A percentile compares a stretch with the other conserved stretches of the same genome.
phyloP scores from a whole-genome alignment of 2,113 vertebrate species.

The Boulengeromyrus knoepffleri region DNA sequence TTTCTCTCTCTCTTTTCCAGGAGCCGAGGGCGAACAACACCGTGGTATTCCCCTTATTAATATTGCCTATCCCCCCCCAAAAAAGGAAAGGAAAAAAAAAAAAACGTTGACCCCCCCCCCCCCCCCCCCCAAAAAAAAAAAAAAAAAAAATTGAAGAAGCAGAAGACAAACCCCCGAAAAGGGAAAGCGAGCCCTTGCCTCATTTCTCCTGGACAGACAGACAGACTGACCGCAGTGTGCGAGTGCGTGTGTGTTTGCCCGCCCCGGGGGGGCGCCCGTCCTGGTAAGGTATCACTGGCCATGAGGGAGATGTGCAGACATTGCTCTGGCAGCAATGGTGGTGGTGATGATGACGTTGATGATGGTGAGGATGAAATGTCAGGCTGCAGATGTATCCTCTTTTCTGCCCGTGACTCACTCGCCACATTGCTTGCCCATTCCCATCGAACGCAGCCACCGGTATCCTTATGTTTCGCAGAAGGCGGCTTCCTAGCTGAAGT shows the following conservation, averaged over 20 bases:
- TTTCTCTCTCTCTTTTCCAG: slow-evolving; percentile 87
- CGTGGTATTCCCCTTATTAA: slow-evolving; percentile 99
- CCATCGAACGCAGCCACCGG: background rate
- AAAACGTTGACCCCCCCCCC: background rate
- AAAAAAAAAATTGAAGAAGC: slow-evolving; percentile 43
- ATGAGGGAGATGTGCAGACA: slow-evolving; percentile 27
- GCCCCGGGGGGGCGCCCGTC: slow-evolving; percentile 58
- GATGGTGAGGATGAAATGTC: slow-evolving; percentile 56
- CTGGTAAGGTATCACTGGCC: slow-evolving; percentile 64
- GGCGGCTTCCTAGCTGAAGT: background rate
- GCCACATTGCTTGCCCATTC: slow-evolving; percentile 34
- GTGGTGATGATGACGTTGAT: background rate
- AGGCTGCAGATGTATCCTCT: slow-evolving; percentile 72
- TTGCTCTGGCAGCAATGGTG: background rate
- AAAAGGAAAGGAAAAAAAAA: slow-evolving; percentile 31
- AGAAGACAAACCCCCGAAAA: slow-evolving; percentile 30
- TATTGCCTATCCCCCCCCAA: slow-evolving; percentile 25
- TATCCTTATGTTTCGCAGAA: background rate
- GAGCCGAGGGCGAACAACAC: slow-evolving; percentile 91
- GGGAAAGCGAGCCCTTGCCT: background rate
- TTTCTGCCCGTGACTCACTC: slow-evolving; percentile 62
- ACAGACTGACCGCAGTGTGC: slow-evolving; percentile 53
- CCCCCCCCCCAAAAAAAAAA: slow-evolving; percentile 29
- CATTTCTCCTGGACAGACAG: slow-evolving; percentile 58
- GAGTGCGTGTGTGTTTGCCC: slow-evolving; percentile 60